Percentiles rank a stretch among this genome's conserved stretches.
Evolutionary conservation across 2,113 vertebrate genomes (phyloP).

Genomic region (Nothobranchius furzeri): DNA sequence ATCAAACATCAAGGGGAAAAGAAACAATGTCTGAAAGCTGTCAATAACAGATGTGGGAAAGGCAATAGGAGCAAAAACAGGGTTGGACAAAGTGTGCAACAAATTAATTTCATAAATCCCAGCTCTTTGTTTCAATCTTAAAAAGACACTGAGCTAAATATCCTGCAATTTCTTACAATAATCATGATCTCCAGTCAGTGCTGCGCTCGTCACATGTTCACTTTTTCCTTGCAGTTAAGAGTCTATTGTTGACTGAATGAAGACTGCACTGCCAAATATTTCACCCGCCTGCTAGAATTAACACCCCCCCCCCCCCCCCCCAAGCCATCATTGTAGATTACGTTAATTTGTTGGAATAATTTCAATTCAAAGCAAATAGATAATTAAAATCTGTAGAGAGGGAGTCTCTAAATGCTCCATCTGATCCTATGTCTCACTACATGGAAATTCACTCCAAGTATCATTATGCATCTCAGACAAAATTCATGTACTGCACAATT

Average conservation of each 20-base stretch:
- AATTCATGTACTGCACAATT: too few species aligned
- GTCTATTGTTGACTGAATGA: conserved; percentile 3
- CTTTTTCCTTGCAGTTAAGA: conserved; percentile 3
- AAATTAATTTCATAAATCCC: conserved; percentile 9
- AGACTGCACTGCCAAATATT: background rate
- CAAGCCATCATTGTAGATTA: background rate
- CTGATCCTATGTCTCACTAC: background rate
- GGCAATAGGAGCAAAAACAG: conserved; percentile 21
- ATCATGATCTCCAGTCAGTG: conserved; percentile 10
- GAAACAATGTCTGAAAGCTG: conserved; percentile 4
- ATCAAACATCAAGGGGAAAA: background rate
- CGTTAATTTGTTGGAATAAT: too few species aligned
- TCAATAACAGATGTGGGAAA: conserved; percentile 10
- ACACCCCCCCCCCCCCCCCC: too few species aligned
- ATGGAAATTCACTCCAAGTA: background rate
- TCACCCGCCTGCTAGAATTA: background rate
- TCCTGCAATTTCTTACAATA: background rate
- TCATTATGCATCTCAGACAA: background rate
- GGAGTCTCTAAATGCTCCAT: background rate
- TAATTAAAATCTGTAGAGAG: background rate
- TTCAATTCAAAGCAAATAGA: background rate
- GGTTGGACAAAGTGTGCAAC: conserved; percentile 17
- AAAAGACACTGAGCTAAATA: background rate
- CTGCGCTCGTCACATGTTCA: conserved; percentile 4
- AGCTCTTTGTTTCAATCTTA: background rate